phyloP scores from a whole-genome alignment of 1,140 invertebrate species.

The Amphibalanus amphitrite region DNA sequence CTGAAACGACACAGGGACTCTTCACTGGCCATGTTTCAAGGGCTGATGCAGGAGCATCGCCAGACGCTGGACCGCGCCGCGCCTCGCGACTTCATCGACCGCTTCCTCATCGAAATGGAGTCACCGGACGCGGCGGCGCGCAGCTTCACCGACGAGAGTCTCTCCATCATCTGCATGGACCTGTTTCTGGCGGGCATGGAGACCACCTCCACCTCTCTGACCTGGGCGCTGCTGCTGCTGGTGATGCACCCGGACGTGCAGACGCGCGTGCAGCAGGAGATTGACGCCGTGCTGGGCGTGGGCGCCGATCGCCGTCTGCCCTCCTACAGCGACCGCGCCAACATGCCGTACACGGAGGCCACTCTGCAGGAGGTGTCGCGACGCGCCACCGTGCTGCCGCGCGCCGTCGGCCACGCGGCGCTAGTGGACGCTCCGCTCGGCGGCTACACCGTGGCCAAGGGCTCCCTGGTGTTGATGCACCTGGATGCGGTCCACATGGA shows the following conservation, averaged over 20 bases:
- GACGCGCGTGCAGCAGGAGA: conserved; percentile 41
- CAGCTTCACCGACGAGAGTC: neutral
- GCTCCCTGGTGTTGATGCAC: conserved; percentile 38
- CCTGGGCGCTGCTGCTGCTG: conserved; percentile 48
- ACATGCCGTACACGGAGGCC: conserved; percentile 31
- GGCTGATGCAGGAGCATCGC: conserved; percentile 22
- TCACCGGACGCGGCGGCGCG: conserved; percentile 8
- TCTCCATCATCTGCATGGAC: too few species aligned
- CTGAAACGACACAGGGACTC: neutral
- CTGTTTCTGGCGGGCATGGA: conserved; percentile 23
- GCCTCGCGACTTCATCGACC: conserved; percentile 29
- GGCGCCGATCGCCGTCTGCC: conserved; percentile 25
- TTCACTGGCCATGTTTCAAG: neutral
- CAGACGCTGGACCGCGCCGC: conserved; percentile 21
- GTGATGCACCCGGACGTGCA: conserved; percentile 45
- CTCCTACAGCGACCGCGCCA: conserved; percentile 1
- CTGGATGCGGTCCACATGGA: conserved; percentile 49
- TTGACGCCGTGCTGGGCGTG: conserved; percentile 36
- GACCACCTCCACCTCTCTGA: conserved; percentile 51
- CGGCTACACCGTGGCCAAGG: conserved; percentile 11
- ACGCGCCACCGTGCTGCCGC: conserved; percentile 25
- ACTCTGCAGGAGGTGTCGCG: conserved; percentile 15
- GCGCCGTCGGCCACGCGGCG: conserved; percentile 35
- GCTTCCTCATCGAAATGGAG: conserved; percentile 24
- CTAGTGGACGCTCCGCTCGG: too few species aligned